A percentile compares a stretch with the other conserved stretches of the same genome.
phyloP scores from a whole-genome alignment of 2,113 vertebrate species.

The Elachura formosa region DNA sequence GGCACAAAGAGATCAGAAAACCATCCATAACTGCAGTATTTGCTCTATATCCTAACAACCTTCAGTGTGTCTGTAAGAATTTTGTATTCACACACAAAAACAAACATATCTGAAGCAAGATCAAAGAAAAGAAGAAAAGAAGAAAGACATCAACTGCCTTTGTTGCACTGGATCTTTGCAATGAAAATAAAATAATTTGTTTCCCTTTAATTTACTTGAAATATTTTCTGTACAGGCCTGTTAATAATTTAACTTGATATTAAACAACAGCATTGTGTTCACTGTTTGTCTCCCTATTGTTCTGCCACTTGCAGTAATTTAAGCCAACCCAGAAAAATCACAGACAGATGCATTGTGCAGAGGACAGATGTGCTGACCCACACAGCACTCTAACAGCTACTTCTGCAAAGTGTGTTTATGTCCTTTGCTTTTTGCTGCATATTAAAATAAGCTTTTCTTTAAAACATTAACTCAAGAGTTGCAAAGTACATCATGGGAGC shows the following conservation, averaged over 20 bases:
- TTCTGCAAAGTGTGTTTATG: not conserved
- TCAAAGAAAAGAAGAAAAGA: not conserved
- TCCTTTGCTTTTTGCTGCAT: not conserved
- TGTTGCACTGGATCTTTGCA: not conserved
- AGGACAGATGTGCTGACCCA: conserved; percentile 24
- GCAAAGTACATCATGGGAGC: not conserved
- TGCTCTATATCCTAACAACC: not conserved
- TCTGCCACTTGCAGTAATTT: conserved; percentile 21
- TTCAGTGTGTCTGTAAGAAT: not conserved
- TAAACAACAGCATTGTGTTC: conserved; percentile 21
- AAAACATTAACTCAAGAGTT: not conserved
- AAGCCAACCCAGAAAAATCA: not conserved
- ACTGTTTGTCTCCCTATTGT: conserved; percentile 24
- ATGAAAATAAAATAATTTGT: conserved; percentile 3
- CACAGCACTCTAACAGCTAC: not conserved
- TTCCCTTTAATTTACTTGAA: not conserved
- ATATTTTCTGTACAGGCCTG: not conserved
- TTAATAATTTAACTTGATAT: conserved; percentile 41
- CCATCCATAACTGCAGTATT: not conserved
- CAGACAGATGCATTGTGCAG: not conserved
- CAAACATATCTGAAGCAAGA: not conserved
- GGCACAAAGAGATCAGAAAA: not conserved
- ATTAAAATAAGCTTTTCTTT: not conserved
- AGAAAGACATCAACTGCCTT: not conserved
- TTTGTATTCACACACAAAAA: not conserved